Percentiles rank a stretch among this genome's conserved stretches.
These are phyloP conservation scores for Pheosia gnoma DNA, from an alignment of 2,888 invertebrate species.

Conservation along the genomic window DNA sequence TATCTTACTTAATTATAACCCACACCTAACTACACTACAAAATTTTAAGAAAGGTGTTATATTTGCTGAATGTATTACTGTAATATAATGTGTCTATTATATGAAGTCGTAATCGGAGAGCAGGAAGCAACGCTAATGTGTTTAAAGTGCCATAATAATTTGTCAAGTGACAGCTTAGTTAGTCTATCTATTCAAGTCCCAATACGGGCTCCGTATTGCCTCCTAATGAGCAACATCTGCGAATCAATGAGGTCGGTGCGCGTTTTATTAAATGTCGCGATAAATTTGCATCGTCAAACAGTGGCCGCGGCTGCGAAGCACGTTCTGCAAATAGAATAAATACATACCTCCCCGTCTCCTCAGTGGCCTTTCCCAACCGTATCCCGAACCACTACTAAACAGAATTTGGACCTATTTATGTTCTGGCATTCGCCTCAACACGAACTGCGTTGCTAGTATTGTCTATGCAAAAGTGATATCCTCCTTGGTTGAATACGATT, in stretches of 20 bases:
- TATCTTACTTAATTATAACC: not conserved
- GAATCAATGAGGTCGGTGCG: constrained; percentile 73
- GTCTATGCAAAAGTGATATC: constrained; percentile 21
- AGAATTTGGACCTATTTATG: constrained; percentile 76
- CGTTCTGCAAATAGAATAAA: constrained; percentile 82
- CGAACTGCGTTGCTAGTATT: constrained; percentile 45
- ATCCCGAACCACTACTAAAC: constrained; percentile 65
- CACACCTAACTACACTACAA: too few species aligned
- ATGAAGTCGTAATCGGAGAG: not conserved
- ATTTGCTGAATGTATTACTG: too few species aligned
- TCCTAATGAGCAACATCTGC: constrained; percentile 73
- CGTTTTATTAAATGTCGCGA: constrained; percentile 78
- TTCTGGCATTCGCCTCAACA: constrained; percentile 47
- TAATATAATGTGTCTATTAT: too few species aligned
- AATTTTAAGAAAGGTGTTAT: too few species aligned
- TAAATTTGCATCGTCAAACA: constrained; percentile 82
- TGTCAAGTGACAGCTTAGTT: constrained; percentile 48
- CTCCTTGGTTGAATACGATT: not conserved
- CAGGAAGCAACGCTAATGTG: not conserved
- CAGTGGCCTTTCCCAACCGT: constrained; percentile 48
- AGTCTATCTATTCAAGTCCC: constrained; percentile 40
- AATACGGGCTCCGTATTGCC: constrained; percentile 49
- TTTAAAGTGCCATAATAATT: constrained; percentile 53
- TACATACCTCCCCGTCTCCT: constrained; percentile 63
- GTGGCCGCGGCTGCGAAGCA: constrained; percentile 71